Evolutionary conservation across 2,797 vertebrate species (phyloP).

Genomic region (Halcyon leucocephala): DNA sequence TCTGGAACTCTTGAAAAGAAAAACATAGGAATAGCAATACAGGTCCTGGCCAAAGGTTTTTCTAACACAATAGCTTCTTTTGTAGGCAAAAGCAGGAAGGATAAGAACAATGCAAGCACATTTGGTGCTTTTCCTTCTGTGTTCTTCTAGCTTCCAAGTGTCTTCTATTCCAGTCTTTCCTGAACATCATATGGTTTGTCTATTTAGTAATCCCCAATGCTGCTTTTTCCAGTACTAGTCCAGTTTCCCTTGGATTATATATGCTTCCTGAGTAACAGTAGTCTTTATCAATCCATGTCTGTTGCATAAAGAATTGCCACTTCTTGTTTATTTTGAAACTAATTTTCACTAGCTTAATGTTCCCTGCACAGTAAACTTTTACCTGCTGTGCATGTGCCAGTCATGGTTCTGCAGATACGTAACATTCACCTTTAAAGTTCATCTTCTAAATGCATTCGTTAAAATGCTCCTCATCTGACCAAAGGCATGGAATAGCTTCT

Average conservation of each 20-base stretch:
- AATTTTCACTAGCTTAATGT: background rate
- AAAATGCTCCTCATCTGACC: background rate
- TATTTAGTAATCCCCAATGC: background rate
- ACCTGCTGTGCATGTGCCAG: background rate
- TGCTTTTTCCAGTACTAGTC: background rate
- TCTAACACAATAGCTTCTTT: background rate
- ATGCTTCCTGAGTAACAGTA: background rate
- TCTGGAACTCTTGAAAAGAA: background rate
- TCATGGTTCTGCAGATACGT: background rate
- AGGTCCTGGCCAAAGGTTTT: background rate
- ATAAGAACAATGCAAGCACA: background rate
- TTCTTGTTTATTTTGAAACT: background rate
- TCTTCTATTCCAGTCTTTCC: conserved; percentile 47
- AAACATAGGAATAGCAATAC: background rate
- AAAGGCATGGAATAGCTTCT: background rate
- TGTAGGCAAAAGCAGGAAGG: conserved; percentile 21
- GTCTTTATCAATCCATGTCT: background rate
- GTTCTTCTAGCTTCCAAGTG: background rate
- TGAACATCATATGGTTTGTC: conserved; percentile 16
- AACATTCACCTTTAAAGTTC: background rate
- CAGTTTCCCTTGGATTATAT: background rate
- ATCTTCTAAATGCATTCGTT: background rate
- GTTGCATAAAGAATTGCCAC: background rate
- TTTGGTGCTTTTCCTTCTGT: background rate
- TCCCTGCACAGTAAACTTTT: background rate